Base-by-base conservation (phyloP, 2,113 vertebrate genomes). In the Silurus meridionalis region DNA sequence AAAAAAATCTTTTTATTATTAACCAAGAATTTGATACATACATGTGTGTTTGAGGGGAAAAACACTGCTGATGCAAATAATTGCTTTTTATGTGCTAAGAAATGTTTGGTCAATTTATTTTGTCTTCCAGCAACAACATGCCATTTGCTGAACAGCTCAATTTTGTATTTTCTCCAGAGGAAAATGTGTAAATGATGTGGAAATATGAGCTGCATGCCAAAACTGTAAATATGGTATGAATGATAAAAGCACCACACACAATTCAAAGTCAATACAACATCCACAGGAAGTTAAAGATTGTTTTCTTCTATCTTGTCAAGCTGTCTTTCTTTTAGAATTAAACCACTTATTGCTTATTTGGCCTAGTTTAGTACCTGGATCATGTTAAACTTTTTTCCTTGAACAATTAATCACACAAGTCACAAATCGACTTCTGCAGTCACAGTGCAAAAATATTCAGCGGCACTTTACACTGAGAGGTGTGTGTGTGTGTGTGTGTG, bases 201-300 rank as follows among this genome's bases (percentile, higher is more conserved):
- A 86, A 86, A 81, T 81, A 55, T 86, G 85, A 60, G 58, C 46
- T 61, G 53, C 78, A 86, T 81, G 78, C 85, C 55, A 60, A 71
- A 46, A 48, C 64, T 50, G 64, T 61, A 81, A 81, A 61, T 28
- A 66, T 15, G 61, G 63, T 8, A 86, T 61, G 78, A 80, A 61
- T 71, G 66, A 66, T 69, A 71, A 57, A 53, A 64, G 66, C 82
- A n/a, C 8, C 50, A 61, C 8, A 23, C 69, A 61, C 60, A 61
- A 37, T 14, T 55, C 60, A 85, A 85, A 78, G 63, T 66, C 75
- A 58, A 61, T 80, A 69, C 52, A 80, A 57, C 63, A 46, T n/a
- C 53, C 74, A 80, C 28, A 46, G 7, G 25, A 63, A 23, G 55
- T 72, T 71, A 61, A 63, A 23, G n/a, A 55, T 61, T 71, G 37